Base-by-base conservation (phyloP, 2,888 invertebrate species). In the Agonopterix arenella region DNA sequence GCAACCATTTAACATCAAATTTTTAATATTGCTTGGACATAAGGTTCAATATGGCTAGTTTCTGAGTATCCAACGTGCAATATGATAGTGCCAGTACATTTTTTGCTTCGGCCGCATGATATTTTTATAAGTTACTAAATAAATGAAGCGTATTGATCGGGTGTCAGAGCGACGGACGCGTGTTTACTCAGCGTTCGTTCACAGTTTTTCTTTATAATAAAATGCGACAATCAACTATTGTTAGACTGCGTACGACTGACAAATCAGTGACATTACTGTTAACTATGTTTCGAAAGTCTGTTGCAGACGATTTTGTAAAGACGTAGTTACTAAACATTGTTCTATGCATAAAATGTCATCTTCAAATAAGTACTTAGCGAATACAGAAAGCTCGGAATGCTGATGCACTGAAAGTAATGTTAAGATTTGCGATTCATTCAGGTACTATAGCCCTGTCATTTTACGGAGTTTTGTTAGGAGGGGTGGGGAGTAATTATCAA, bases 41-140 rank as follows among this genome's bases (percentile, higher is more conserved):
- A 79, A 60, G 62, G 73, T 66, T 59, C 45, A 67, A 61, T 60
- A 52, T 70, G 44, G 58, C 11, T 49, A 40, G 48, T 37, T 52
- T 50, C 52, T 47, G 37, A 41, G 11, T 38, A 45, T 53, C 44
- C 38, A 38, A 42, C 38, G 36, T 42, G 46, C 16, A 36, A 46
- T 46, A 13, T 44, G 44, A 37, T 37, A 28, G 44, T 18, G n/a
- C 38, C 52, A 28, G 44, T 18, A 11, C 38, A 52, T 60, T 70
- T 66, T 70, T 73, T 68, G 66, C 62, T 61, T 45, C 52, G 42
- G 49, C 45, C 38, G 48, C 52, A 55, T 61, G 65, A 72, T 84
- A 83, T 85, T 86, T 84, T 83, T 70, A 70, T 83, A 84, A 78
- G 81, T 76, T 73, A 78, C 78, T 79, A 83, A 84, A 83, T 85